A percentile compares a stretch with the other conserved stretches of the same genome.
Evolutionary conservation across 1,140 invertebrate genomes (phyloP).

Genomic region (Heliconius hermathena): DNA sequence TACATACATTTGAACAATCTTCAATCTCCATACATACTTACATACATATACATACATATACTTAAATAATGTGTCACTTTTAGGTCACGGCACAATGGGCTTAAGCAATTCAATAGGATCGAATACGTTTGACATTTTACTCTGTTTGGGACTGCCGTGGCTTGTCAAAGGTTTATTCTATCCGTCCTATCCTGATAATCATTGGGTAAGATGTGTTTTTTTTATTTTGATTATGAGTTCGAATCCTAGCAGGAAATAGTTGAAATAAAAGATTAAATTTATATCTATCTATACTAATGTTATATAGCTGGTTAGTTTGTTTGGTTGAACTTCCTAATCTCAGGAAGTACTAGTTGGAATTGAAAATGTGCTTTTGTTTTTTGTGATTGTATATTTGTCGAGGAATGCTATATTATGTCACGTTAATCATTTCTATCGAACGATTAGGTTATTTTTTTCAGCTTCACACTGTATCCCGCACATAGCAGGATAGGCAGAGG

Average conservation of each 20-base stretch:
- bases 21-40: neutral
- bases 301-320: too few species aligned
- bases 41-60: neutral
- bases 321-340: too few species aligned
- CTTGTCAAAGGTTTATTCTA: slow-evolving; percentile 90
- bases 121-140: slow-evolving; percentile 93
- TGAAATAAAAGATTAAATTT: neutral
- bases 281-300: too few species aligned
- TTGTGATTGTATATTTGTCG: too few species aligned
- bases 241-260: neutral
- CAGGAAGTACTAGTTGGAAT: too few species aligned
- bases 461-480: too few species aligned
- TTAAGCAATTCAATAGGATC: slow-evolving; percentile 94
- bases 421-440: too few species aligned
- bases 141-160: slow-evolving; percentile 93
- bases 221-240: neutral
- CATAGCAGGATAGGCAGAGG: too few species aligned
- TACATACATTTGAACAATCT: neutral
- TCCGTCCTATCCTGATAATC: slow-evolving; percentile 85
- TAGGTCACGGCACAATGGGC: slow-evolving; percentile 89
- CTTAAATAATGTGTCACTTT: slow-evolving; percentile 22
- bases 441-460: too few species aligned
- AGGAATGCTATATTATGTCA: too few species aligned
- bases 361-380: too few species aligned
- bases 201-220: slow-evolving; percentile 84